A percentile compares a stretch with the other conserved stretches of the same genome.
Conservation (phyloP, 2,888 invertebrate genomes). For the Dendrolimus pini region DNA sequence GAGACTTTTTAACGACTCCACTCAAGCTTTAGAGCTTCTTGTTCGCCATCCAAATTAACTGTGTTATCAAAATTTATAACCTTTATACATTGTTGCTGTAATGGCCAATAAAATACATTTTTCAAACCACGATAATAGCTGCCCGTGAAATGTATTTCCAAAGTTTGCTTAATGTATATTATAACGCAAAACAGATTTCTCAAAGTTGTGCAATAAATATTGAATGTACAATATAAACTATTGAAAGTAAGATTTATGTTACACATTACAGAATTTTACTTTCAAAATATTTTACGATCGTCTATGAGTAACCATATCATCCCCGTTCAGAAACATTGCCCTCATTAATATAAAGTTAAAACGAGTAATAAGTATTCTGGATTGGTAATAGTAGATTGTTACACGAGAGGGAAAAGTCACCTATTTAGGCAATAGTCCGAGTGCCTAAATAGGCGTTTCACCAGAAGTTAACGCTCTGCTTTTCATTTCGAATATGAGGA, state of each 20-base stretch:
- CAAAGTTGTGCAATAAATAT: neutral
- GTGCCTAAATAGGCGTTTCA: too few relatives aligned
- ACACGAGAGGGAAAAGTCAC: too few relatives aligned
- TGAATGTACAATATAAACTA: neutral
- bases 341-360: too few relatives aligned
- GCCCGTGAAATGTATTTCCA: neutral
- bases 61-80: constrained; percentile 26
- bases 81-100: constrained; percentile 13
- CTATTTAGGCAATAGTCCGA: too few relatives aligned
- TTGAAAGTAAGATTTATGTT: neutral
- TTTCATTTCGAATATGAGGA: too few relatives aligned
- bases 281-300: too few relatives aligned
- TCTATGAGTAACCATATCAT: too few relatives aligned
- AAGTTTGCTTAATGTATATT: neutral
- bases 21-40: constrained; percentile 19
- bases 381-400: too few relatives aligned
- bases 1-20: constrained; percentile 42
- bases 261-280: neutral
- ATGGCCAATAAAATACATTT: constrained; percentile 11
- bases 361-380: too few relatives aligned
- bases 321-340: too few relatives aligned
- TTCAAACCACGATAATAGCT: neutral
- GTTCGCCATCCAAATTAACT: constrained; percentile 18
- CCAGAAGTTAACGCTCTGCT: too few relatives aligned
- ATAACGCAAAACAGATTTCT: neutral